These are phyloP conservation scores for Nomada ruficornis DNA, from an alignment of 2,888 invertebrate species.

Conservation along the genomic window DNA sequence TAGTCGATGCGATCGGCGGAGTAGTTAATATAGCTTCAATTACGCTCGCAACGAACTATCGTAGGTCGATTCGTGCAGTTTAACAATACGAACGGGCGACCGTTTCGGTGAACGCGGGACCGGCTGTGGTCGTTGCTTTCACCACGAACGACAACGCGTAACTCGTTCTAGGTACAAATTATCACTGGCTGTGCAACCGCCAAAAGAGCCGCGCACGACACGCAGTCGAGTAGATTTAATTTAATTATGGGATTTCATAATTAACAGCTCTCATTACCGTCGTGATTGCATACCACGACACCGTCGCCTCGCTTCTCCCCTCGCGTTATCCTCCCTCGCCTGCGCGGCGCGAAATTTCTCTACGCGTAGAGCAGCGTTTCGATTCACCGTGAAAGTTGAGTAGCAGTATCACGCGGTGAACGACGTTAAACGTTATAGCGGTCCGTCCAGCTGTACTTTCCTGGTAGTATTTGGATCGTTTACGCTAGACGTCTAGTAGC, in stretches of 20 bases:
- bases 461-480: not conserved
- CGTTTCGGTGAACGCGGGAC: conserved; percentile 50
- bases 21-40: conserved; percentile 63
- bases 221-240: conserved; percentile 68
- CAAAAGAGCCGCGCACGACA: conserved; percentile 63
- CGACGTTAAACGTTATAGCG: not conserved
- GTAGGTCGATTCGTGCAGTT: conserved; percentile 53
- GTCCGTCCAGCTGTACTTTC: no score
- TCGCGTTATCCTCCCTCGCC: conserved; percentile 13
- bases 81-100: conserved; percentile 33
- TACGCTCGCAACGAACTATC: conserved; percentile 39
- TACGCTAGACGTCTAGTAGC: not conserved
- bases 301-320: not conserved
- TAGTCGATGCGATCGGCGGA: conserved; percentile 23
- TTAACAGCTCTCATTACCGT: conserved; percentile 72
- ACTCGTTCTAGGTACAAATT: conserved; percentile 65
- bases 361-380: not conserved
- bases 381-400: not conserved
- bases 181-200: conserved; percentile 66
- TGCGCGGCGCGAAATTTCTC: not conserved
- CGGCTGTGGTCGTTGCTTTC: conserved; percentile 51
- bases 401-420: not conserved
- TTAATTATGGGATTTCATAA: conserved; percentile 74
- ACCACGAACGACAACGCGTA: conserved; percentile 67
- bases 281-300: conserved; percentile 63